Evolutionary conservation across 2,888 invertebrate genomes (phyloP).

Genomic region (Hydrotaea cyrtoneurina): DNA sequence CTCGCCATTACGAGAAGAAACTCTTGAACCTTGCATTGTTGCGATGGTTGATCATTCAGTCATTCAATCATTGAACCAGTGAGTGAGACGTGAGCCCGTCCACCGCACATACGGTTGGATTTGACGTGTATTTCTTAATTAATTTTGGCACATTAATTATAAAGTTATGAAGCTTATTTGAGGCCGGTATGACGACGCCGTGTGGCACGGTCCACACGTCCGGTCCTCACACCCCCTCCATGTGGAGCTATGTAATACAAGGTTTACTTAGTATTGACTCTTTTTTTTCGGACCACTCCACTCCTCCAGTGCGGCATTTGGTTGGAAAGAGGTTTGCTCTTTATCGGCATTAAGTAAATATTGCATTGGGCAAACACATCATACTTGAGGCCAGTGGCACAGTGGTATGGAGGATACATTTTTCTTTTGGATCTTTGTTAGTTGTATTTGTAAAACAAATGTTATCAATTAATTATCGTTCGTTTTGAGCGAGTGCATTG

Average conservation of each 20-base stretch:
- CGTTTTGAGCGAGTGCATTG: background rate
- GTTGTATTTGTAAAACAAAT: too few species aligned
- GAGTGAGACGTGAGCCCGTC: background rate
- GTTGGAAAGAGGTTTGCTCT: background rate
- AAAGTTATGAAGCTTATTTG: slow-evolving; percentile 54
- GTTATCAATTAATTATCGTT: too few species aligned
- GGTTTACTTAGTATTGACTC: background rate
- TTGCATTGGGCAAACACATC: background rate
- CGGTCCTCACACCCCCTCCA: background rate
- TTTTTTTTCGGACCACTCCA: background rate
- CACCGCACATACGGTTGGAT: slow-evolving; percentile 17
- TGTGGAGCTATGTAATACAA: slow-evolving; percentile 18
- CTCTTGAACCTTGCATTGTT: slow-evolving; percentile 9
- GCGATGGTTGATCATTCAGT: slow-evolving; percentile 31
- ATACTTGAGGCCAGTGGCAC: background rate
- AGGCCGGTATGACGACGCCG: background rate
- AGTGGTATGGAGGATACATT: background rate
- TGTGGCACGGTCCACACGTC: background rate
- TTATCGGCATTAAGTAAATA: slow-evolving; percentile 2
- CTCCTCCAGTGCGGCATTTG: background rate
- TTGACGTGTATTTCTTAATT: slow-evolving; percentile 66
- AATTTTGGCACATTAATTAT: slow-evolving; percentile 64
- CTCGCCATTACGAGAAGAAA: slow-evolving; percentile 8
- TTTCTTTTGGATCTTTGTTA: too few species aligned
- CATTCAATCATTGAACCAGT: slow-evolving; percentile 2